Base-by-base conservation (phyloP, 2,113 vertebrate species). In the Hemiprocne comata region DNA sequence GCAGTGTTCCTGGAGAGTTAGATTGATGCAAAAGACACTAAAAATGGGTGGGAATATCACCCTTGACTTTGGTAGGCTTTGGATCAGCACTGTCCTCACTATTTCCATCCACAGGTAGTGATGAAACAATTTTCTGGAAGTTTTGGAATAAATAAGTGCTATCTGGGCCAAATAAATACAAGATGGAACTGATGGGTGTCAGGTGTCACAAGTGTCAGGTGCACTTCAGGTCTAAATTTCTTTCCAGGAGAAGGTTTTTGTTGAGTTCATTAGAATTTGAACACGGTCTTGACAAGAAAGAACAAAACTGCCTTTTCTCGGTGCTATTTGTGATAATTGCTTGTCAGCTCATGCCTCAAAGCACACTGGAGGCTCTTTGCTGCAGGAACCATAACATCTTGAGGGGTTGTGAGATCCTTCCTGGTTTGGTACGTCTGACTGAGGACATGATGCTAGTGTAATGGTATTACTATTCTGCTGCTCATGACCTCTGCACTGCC, bases 381-480 rank as follows among this genome's bases (percentile, higher is more conserved):
- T 57, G 33, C 4, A 25, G 48, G 42, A 60, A 15, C 16, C 1
- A 0, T n/a, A 31, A 57, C 1, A 0, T 48, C 26, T 4, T 31
- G 5, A 20, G 20, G 3, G 33, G n/a, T 7, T 77, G 18, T 0
- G 1, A 64, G 25, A 46, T 46, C 67, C 60, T 66, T 64, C 38
- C 74, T 1, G 3, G 34, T 29, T 24, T 2, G 3, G 51, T 58
- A 31, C 24, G 33, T 33, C 51, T 66, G 67, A 12, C 26, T 85
- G 69, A 60, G 75, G 67, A 89, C 64, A 13, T 18, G 4, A 16
- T n/a, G 75, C 57, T 95, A 10, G 71, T 67, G 48, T 55, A 25
- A 40, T 23, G 1, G 38, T 36, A 4, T 10, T 61, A 2, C 51
- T 64, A 76, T 58, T 50, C 65, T 48, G 53, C 44, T 69, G 61